These are phyloP conservation scores for Brachycybe producta DNA, from an alignment of 2,888 invertebrate genomes.

Conservation along the genomic window DNA sequence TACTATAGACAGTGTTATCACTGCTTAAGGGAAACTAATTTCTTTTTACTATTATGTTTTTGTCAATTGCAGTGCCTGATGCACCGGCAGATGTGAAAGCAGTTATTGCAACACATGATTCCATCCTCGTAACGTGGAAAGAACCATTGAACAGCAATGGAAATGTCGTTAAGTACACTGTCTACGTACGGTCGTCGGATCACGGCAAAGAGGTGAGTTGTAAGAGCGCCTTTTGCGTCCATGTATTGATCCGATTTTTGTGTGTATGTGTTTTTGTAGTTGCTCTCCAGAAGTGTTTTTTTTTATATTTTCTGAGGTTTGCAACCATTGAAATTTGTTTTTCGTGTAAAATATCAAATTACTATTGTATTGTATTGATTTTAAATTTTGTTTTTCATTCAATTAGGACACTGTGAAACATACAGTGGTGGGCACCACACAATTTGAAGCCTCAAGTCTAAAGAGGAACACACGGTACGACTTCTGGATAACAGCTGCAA, in stretches of 20 bases:
- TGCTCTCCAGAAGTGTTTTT: no score
- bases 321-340: no score
- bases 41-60: no score
- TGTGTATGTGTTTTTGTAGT: no score
- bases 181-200: conserved; percentile 33
- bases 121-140: conserved; percentile 63
- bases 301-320: no score
- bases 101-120: conserved; percentile 56
- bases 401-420: conserved; percentile 16
- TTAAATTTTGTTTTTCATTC: no score
- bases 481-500: conserved; percentile 61
- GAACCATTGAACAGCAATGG: conserved; percentile 63
- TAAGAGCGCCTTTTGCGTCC: conserved; percentile 6
- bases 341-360: no score
- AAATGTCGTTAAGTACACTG: conserved; percentile 53
- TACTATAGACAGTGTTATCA: not conserved
- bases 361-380: no score
- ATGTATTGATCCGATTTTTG: not conserved
- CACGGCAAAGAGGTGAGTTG: conserved; percentile 20
- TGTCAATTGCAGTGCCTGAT: conserved; percentile 50
- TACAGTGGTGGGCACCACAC: not conserved
- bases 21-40: no score
- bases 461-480: conserved; percentile 26
- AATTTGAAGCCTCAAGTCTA: conserved; percentile 16
- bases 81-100: conserved; percentile 67